Percentiles rank a stretch among this genome's conserved stretches.
phyloP scores from a whole-genome alignment of 2,888 invertebrate species.

The Antheraea yamamai region DNA sequence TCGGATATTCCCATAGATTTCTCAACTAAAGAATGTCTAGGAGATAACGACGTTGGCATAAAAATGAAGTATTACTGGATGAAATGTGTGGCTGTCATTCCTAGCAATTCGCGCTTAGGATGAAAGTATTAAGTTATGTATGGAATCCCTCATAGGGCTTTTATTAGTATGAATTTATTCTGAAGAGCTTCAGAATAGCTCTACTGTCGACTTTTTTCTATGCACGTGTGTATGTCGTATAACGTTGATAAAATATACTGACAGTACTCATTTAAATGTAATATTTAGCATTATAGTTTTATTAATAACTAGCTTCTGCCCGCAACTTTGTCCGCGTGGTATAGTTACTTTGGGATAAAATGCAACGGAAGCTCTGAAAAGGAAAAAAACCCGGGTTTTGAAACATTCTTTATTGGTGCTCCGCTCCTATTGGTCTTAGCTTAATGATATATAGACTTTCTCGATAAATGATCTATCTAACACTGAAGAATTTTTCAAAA shows the following conservation, averaged over 20 bases:
- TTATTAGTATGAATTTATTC: conserved; percentile 8
- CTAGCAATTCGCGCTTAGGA: conserved; percentile 1
- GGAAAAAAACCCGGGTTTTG: too few species aligned
- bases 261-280: background rate
- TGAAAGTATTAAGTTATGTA: conserved; percentile 5
- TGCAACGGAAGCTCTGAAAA: too few species aligned
- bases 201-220: background rate
- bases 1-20: background rate
- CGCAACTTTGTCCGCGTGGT: too few species aligned
- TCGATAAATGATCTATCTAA: too few species aligned
- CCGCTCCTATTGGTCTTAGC: too few species aligned
- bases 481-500: too few species aligned
- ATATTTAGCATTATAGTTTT: background rate
- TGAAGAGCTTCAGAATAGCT: background rate
- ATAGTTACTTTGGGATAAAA: too few species aligned
- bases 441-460: too few species aligned
- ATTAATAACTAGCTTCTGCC: too few species aligned
- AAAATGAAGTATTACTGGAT: conserved; percentile 5
- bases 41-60: background rate
- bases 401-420: too few species aligned
- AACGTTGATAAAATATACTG: background rate
- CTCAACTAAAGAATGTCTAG: background rate
- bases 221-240: background rate
- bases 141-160: background rate
- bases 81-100: conserved; percentile 5